phyloP scores from a whole-genome alignment of 1,140 invertebrate genomes.

The Ephestia elutella region DNA sequence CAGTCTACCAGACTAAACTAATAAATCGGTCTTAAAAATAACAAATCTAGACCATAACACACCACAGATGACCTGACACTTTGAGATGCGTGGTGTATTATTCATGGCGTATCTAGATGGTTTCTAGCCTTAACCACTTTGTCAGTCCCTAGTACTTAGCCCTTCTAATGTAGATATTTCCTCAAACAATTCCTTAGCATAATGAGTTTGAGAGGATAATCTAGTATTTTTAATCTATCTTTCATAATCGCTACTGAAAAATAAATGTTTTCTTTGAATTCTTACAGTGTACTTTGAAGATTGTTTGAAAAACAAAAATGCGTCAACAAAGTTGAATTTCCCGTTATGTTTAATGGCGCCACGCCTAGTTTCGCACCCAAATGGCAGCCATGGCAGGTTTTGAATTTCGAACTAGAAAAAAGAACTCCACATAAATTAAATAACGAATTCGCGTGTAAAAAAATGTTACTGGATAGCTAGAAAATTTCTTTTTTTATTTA shows the following conservation, averaged over 20 bases:
- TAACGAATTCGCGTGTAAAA: background rate
- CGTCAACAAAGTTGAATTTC: background rate
- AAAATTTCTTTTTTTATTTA: background rate
- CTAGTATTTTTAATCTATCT: no score
- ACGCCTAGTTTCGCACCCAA: constrained; percentile 1
- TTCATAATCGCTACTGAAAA: no score
- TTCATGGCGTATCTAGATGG: background rate
- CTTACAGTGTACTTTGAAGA: no score
- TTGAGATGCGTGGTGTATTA: background rate
- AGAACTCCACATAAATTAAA: no score
- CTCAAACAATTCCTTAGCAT: no score
- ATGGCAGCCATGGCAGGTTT: constrained; percentile 2
- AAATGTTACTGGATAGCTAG: background rate
- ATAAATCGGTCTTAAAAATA: constrained; percentile 1
- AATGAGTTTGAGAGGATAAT: no score
- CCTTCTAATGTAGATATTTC: no score
- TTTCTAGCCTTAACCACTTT: background rate
- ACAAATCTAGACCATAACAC: background rate
- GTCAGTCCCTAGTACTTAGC: background rate
- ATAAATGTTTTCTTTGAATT: no score
- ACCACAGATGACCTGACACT: background rate
- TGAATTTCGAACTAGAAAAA: constrained; percentile 2
- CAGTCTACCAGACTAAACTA: background rate
- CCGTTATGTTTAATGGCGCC: background rate
- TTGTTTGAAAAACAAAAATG: no score